Percentiles rank a stretch among this genome's conserved stretches.
phyloP scores from a whole-genome alignment of 2,113 vertebrate genomes.

The human (Homo sapiens) region GRCh38 chr2:119105501-119106000 shows the following conservation, averaged over 20 bases:
- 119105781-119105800: background rate
- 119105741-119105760: background rate
- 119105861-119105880: background rate
- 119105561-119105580: background rate
- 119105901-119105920: background rate
- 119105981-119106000: no score
- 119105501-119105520: background rate
- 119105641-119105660: background rate
- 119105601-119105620: background rate
- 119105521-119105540: background rate
- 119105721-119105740: background rate
- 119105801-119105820: rapidly evolving
- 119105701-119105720: background rate
- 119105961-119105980: background rate
- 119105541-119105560: background rate
- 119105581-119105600: background rate
- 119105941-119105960: background rate
- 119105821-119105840: background rate
- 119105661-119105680: background rate
- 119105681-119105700: background rate
- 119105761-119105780: background rate
- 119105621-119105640: background rate
- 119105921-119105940: background rate
- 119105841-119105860: background rate
- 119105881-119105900: background rate